Base-by-base conservation (phyloP, 2,888 invertebrate species). In the Acrobasis consociella region DNA sequence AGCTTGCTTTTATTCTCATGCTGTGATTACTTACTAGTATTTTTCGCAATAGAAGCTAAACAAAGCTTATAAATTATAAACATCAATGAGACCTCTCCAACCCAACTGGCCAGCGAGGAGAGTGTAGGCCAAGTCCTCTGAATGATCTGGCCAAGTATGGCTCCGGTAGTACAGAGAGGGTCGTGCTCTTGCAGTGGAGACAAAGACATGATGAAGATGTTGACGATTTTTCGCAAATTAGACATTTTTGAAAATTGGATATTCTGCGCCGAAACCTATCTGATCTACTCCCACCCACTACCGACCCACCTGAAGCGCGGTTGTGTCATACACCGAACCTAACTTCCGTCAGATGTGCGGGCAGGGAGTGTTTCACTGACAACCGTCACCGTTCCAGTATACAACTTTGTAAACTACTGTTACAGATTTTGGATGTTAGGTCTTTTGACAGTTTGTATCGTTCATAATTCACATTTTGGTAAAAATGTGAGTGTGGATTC, bases 361-460 rank as follows among this genome's bases (percentile, higher is more conserved):
- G 71, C 77, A 72, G 74, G 68, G 69, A 70, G 74, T 71, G 61
- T 69, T 63, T 60, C 68, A 67, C 70, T 65, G 60, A 67, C 60
- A 64, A 62, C 71, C 71, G 73, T 78, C 77, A 72, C 79, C 76
- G 77, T 76, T 84, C 83, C 82, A 80, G 78, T 83, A 79, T 85
- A 82, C 78, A 82, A 81, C 73, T 80, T 22, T 80, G 76, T 80
- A 82, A 75, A 82, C 76, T 75, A 81, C 78, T 78, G 75, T 80
- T 82, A 73, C 83, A 80, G 71, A 75, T 87, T 88, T 87, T 89
- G 80, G 86, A 87, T 85, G 78, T 75, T 83, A 82, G 77, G 87
- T 88, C 87, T 88, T 85, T 87, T 89, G 87, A 88, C 86, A 81
- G 81, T 74, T 75, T 73, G 70, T 79, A 83, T 75, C 81, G 83